Evolutionary conservation across 92 coral and sea anemone genomes (phyloP).

Genomic region (Epizoanthus illoricatus): DNA sequence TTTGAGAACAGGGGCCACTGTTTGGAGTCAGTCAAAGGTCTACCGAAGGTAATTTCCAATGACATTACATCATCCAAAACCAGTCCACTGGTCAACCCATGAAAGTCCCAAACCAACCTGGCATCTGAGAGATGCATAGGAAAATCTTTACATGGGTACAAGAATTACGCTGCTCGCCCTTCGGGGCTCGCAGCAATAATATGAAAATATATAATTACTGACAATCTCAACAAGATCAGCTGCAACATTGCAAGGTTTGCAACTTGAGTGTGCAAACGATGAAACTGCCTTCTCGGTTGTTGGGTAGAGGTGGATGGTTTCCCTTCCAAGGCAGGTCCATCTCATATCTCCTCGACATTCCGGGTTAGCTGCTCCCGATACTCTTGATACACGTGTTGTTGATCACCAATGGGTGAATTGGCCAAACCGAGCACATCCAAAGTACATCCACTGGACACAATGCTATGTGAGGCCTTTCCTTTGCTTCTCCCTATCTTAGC

Average conservation of each 20-base stretch:
- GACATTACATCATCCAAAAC: too few species aligned
- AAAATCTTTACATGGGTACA: slow-evolving; percentile 4
- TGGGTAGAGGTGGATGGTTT: slow-evolving; percentile 45
- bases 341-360: slow-evolving; percentile 34
- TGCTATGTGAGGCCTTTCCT: too few species aligned
- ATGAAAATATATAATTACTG: too few species aligned
- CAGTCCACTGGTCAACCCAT: neutral
- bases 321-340: slow-evolving; percentile 41
- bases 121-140: slow-evolving; percentile 1
- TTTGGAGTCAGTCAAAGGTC: too few species aligned
- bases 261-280: slow-evolving; percentile 36
- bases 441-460: slow-evolving; percentile 5
- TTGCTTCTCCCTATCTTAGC: too few species aligned
- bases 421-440: slow-evolving; percentile 44
- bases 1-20: too few species aligned
- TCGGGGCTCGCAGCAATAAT: neutral
- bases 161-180: slow-evolving; percentile 16
- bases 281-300: slow-evolving; percentile 37
- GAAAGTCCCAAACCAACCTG: neutral
- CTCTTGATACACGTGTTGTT: slow-evolving; percentile 30
- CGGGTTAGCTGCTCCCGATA: slow-evolving; percentile 46
- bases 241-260: too few species aligned
- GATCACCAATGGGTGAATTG: slow-evolving; percentile 38
- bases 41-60: too few species aligned
- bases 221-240: too few species aligned